These are phyloP conservation scores for Watsonalla cultraria DNA, from an alignment of 2,888 invertebrate species.

Conservation along the genomic window DNA sequence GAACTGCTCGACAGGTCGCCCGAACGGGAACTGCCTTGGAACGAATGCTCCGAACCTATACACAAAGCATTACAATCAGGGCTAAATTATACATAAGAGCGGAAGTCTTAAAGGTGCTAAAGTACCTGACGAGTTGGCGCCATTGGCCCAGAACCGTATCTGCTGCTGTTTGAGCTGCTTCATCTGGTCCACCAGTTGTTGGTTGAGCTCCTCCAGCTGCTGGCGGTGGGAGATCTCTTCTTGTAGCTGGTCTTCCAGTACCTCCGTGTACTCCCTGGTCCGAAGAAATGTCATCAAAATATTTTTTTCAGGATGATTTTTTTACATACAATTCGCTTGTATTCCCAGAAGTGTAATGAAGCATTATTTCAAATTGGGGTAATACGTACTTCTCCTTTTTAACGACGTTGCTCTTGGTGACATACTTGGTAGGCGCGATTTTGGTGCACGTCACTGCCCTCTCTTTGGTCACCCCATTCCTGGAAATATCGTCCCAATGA, in stretches of 20 bases:
- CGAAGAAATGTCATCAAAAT: no score
- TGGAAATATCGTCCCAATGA: conserved; percentile 17
- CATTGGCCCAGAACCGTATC: conserved; percentile 57
- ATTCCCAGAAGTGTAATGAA: no score
- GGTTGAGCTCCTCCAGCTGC: conserved; percentile 80
- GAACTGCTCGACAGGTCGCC: conserved; percentile 57
- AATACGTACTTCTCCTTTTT: conserved; percentile 63
- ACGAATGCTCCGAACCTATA: conserved; percentile 64
- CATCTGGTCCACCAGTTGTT: conserved; percentile 79
- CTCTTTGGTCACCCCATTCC: conserved; percentile 53
- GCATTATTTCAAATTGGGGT: not conserved
- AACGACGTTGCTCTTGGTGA: conserved; percentile 34
- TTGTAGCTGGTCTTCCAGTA: conserved; percentile 78
- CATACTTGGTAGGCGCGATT: conserved; percentile 41
- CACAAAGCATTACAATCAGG: not conserved
- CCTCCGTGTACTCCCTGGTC: conserved; percentile 56
- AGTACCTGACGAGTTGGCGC: conserved; percentile 55
- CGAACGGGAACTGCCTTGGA: conserved; percentile 56
- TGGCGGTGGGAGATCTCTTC: conserved; percentile 80
- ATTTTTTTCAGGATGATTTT: not conserved
- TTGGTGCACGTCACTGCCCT: conserved; percentile 41
- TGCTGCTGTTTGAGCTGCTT: conserved; percentile 73
- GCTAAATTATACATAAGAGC: no score
- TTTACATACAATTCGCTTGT: not conserved
- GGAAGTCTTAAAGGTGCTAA: no score